Evolutionary conservation across 2,888 invertebrate genomes (phyloP).

Genomic region (Andricus quercusramuli): DNA sequence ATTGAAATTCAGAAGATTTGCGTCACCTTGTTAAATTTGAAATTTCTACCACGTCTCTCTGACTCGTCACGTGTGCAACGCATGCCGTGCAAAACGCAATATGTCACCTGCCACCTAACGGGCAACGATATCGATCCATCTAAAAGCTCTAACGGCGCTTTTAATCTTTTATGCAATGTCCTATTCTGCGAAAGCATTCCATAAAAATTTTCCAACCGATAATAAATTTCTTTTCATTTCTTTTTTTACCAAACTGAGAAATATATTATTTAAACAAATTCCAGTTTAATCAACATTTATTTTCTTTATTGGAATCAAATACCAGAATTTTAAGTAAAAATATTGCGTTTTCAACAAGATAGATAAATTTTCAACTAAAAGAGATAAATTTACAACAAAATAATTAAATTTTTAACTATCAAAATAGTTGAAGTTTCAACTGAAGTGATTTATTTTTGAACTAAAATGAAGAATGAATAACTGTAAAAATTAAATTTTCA

Average conservation of each 20-base stretch:
- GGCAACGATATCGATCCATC: constrained; percentile 27
- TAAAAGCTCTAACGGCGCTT: constrained; percentile 32
- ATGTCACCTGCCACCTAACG: constrained; percentile 39
- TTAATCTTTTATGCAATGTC: not conserved
- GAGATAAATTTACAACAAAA: too few relatives aligned
- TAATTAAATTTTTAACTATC: too few relatives aligned
- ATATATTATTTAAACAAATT: too few relatives aligned
- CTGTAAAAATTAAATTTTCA: too few relatives aligned
- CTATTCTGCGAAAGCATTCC: not conserved
- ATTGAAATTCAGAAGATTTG: constrained; percentile 31
- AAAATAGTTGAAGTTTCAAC: too few relatives aligned
- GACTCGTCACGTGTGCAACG: constrained; percentile 31
- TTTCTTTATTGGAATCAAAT: too few relatives aligned
- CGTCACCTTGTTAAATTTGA: constrained; percentile 29
- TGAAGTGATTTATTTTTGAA: too few relatives aligned
- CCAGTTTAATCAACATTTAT: too few relatives aligned
- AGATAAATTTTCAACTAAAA: too few relatives aligned
- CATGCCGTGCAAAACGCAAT: constrained; percentile 36
- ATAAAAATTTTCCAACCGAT: not conserved
- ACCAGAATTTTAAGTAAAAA: too few relatives aligned
- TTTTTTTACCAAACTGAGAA: not conserved
- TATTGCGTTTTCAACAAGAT: too few relatives aligned
- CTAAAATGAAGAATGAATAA: too few relatives aligned
- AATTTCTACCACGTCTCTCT: constrained; percentile 27
- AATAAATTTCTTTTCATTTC: not conserved